Conservation (phyloP, 2,113 vertebrate genomes). For the Taurulus bubalis region DNA sequence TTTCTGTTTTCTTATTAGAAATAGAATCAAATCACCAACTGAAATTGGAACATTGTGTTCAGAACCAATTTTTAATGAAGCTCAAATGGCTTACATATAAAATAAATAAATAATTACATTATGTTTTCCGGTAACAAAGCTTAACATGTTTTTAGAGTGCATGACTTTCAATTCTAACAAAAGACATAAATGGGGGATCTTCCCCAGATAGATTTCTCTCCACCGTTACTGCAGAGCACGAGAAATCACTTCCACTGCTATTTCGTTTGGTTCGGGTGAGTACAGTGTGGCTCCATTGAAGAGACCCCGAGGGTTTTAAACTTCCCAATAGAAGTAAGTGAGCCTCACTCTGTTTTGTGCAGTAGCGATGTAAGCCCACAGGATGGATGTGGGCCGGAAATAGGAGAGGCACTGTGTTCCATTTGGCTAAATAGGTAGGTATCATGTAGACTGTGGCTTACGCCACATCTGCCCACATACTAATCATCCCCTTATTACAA, state of each 20-base stretch:
- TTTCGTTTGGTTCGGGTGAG: constrained; percentile 60
- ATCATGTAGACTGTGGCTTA: constrained; percentile 60
- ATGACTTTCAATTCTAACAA: constrained; percentile 25
- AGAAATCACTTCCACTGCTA: constrained; percentile 50
- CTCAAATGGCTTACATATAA: background rate
- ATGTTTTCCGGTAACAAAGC: constrained; percentile 4
- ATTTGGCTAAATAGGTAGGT: constrained; percentile 63
- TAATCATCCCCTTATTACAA: constrained; percentile 64
- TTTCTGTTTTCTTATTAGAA: constrained; percentile 23
- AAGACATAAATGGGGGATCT: constrained; percentile 22
- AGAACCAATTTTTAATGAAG: background rate
- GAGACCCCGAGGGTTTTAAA: constrained; percentile 53
- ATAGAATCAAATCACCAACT: constrained; percentile 14
- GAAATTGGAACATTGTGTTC: constrained; percentile 32
- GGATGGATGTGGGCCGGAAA: constrained; percentile 66
- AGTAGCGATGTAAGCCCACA: constrained; percentile 41
- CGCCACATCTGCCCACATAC: constrained; percentile 64
- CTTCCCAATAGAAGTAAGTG: constrained; percentile 45
- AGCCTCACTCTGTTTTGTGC: constrained; percentile 40
- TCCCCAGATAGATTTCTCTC: constrained; percentile 34
- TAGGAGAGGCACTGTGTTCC: constrained; percentile 31
- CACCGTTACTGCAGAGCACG: constrained; percentile 40
- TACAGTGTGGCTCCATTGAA: constrained; percentile 31
- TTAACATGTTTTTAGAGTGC: constrained; percentile 16
- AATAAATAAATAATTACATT: background rate